Percentiles rank a stretch among this genome's conserved stretches.
Conservation (phyloP, 2,113 vertebrate species). For the Ranitomeya variabilis region DNA sequence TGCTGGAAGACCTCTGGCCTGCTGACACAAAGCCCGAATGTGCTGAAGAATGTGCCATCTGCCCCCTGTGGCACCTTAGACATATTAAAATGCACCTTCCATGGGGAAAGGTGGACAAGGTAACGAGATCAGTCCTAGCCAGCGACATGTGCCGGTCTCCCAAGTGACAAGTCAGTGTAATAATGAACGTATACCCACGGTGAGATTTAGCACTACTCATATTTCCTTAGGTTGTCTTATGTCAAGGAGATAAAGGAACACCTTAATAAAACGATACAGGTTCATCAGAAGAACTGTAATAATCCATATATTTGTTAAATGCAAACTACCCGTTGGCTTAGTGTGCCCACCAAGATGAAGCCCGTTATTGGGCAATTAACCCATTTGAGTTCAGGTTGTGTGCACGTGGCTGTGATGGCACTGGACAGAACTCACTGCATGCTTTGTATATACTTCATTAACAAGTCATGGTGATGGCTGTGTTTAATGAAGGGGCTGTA, state of each 20-base stretch:
- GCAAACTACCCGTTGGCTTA: background rate
- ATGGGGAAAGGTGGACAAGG: background rate
- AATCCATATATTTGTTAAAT: background rate
- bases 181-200: background rate
- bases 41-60: constrained; percentile 5
- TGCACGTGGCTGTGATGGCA: constrained; percentile 23
- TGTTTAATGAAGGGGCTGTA: constrained; percentile 15
- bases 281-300: background rate
- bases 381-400: background rate
- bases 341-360: background rate
- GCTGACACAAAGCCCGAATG: constrained; percentile 41
- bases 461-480: background rate
- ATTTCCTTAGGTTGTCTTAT: too few relatives aligned
- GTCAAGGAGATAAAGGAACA: too few relatives aligned
- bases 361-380: background rate
- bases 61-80: background rate
- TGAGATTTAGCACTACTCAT: background rate
- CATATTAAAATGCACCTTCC: constrained; percentile 4
- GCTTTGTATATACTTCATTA: constrained; percentile 5
- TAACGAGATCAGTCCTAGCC: background rate
- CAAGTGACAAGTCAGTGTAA: background rate
- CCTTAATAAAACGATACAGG: too few relatives aligned
- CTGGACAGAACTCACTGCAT: constrained; percentile 23
- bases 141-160: background rate
- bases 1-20: background rate